Conservation (phyloP, 2,888 invertebrate species). For the Synanthedon myopaeformis region DNA sequence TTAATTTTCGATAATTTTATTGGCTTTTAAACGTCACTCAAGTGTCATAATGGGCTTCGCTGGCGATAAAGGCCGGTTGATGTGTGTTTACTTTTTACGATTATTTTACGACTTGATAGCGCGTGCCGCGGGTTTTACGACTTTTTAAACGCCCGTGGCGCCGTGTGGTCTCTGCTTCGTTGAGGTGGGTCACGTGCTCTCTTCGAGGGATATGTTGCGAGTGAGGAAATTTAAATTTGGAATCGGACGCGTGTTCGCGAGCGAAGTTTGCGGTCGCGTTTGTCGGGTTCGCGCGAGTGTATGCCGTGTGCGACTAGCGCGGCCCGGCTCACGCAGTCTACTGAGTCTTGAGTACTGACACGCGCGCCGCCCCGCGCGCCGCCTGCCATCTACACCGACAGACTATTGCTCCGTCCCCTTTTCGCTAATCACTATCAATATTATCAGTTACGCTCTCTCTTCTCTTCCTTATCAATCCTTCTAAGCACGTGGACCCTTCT, state of each 20-base stretch:
- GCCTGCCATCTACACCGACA: conserved; percentile 30
- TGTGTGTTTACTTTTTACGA: conserved; percentile 71
- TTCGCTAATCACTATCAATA: conserved; percentile 69
- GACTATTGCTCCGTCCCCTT: conserved; percentile 67
- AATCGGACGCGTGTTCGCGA: conserved; percentile 40
- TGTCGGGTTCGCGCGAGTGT: conserved; percentile 39
- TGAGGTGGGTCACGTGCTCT: conserved; percentile 12
- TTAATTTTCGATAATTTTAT: conserved; percentile 68
- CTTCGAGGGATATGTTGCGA: not conserved
- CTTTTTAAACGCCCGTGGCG: conserved; percentile 57
- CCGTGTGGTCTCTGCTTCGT: conserved; percentile 36
- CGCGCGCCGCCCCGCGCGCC: conserved; percentile 73
- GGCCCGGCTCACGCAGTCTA: conserved; percentile 77
- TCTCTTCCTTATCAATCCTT: conserved; percentile 58
- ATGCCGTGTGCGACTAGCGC: conserved; percentile 63
- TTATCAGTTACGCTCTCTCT: conserved; percentile 66
- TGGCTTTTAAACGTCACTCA: conserved; percentile 68
- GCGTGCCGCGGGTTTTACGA: conserved; percentile 67
- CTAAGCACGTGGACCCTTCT: conserved; percentile 40
- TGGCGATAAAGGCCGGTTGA: conserved; percentile 65
- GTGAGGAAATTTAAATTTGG: conserved; percentile 14
- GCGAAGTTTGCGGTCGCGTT: conserved; percentile 60
- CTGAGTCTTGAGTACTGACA: conserved; percentile 38
- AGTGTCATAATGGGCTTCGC: conserved; percentile 67
- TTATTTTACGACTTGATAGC: conserved; percentile 66